Evolutionary conservation across 2,113 vertebrate genomes (phyloP).

Genomic region (Cynocephalus volans): DNA sequence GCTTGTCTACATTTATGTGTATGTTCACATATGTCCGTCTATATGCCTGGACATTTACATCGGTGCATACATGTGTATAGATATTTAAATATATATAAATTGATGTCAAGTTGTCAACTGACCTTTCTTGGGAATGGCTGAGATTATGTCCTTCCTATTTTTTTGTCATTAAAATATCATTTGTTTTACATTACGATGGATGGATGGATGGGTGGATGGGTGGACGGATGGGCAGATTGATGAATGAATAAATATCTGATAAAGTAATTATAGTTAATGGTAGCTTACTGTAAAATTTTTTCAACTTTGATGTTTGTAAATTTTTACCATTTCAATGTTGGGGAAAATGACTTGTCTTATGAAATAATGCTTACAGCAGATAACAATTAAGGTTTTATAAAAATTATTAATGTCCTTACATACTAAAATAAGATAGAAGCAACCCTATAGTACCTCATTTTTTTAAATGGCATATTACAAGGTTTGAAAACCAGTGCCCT

Average conservation of each 20-base stretch:
- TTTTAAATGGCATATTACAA: not conserved
- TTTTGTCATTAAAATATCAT: not conserved
- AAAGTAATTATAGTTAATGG: not conserved
- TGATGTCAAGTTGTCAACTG: not conserved
- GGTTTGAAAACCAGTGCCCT: not conserved
- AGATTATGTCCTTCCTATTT: not conserved
- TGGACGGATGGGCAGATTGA: not conserved
- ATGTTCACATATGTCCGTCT: not conserved
- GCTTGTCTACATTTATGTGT: not conserved
- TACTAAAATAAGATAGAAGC: not conserved
- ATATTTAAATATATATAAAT: not conserved
- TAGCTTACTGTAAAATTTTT: not conserved
- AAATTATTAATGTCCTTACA: not conserved
- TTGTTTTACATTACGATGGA: not conserved
- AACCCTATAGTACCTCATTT: not conserved
- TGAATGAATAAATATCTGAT: not conserved
- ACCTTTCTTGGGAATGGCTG: not conserved
- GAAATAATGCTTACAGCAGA: not conserved
- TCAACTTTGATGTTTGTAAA: not conserved
- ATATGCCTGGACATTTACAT: not conserved
- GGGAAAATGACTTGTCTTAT: constrained; percentile 1
- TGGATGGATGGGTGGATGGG: not conserved
- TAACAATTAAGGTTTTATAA: not conserved
- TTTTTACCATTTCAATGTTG: not conserved
- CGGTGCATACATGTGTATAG: not conserved